phyloP scores from a whole-genome alignment of 2,888 invertebrate genomes.

The Danaus chrysippus region DNA sequence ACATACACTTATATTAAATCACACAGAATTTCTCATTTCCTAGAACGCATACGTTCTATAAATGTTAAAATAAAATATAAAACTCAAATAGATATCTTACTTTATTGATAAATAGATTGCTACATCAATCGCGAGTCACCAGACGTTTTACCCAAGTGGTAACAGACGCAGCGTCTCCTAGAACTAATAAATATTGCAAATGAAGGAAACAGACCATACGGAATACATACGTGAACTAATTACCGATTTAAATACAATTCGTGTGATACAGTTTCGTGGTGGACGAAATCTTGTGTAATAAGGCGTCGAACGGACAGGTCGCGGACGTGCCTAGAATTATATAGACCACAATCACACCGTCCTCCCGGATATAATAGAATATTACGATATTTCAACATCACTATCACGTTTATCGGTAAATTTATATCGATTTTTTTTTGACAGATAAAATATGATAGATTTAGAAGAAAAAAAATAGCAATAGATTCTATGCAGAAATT shows the following conservation, averaged over 20 bases:
- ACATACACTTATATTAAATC: not conserved
- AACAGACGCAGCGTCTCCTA: conserved; percentile 57
- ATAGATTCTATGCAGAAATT: too few relatives aligned
- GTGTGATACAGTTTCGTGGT: conserved; percentile 57
- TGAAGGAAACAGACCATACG: conserved; percentile 37
- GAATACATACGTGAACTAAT: conserved; percentile 35
- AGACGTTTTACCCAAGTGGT: conserved; percentile 29
- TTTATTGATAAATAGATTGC: too few relatives aligned
- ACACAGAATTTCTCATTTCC: too few relatives aligned
- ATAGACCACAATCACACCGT: conserved; percentile 45
- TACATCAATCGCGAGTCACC: too few relatives aligned
- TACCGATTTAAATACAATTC: conserved; percentile 45
- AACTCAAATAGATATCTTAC: too few relatives aligned
- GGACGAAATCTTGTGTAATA: conserved; percentile 56
- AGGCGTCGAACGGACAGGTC: conserved; percentile 66
- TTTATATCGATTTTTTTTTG: too few relatives aligned
- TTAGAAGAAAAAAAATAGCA: too few relatives aligned
- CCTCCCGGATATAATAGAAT: conserved; percentile 51
- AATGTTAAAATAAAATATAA: too few relatives aligned
- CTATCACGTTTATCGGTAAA: not conserved
- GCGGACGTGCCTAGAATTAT: conserved; percentile 55
- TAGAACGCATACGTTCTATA: too few relatives aligned
- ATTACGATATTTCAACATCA: not conserved
- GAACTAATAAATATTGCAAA: conserved; percentile 67
- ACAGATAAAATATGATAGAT: too few relatives aligned